These are phyloP conservation scores for Polypterus bichir DNA, from an alignment of 2,113 vertebrate genomes.

Conservation along the genomic window DNA sequence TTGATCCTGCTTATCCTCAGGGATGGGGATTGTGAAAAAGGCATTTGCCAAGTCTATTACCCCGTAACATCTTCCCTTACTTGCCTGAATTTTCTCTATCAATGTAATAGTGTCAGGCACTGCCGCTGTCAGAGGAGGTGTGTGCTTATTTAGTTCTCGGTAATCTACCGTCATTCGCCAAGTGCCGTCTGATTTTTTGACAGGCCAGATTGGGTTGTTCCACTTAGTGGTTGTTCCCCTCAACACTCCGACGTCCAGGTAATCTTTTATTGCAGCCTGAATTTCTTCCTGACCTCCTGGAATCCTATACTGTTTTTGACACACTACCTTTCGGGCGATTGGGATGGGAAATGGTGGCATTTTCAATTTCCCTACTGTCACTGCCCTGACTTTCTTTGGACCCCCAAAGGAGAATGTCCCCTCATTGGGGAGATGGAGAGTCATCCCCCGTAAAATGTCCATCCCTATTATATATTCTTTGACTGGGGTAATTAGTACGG, in stretches of 20 bases:
- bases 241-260: not conserved
- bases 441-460: too few species aligned
- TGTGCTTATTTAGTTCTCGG: not conserved
- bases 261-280: not conserved
- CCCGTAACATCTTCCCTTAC: not conserved
- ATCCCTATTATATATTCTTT: too few species aligned
- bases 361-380: too few species aligned
- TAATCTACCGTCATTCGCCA: too few species aligned
- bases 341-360: too few species aligned
- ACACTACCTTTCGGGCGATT: too few species aligned
- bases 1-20: not conserved
- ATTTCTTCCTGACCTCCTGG: not conserved
- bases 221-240: not conserved
- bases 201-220: not conserved
- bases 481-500: too few species aligned
- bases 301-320: not conserved
- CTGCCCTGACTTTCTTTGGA: too few species aligned
- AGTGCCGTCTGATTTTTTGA: not conserved
- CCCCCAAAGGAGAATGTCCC: too few species aligned
- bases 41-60: conserved; percentile 6
- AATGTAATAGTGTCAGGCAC: not conserved
- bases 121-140: not conserved
- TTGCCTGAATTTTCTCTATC: not conserved
- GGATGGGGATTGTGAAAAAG: not conserved
- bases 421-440: too few species aligned